phyloP scores from a whole-genome alignment of 2,888 invertebrate genomes.

The Lasioglossum leucozonium region DNA sequence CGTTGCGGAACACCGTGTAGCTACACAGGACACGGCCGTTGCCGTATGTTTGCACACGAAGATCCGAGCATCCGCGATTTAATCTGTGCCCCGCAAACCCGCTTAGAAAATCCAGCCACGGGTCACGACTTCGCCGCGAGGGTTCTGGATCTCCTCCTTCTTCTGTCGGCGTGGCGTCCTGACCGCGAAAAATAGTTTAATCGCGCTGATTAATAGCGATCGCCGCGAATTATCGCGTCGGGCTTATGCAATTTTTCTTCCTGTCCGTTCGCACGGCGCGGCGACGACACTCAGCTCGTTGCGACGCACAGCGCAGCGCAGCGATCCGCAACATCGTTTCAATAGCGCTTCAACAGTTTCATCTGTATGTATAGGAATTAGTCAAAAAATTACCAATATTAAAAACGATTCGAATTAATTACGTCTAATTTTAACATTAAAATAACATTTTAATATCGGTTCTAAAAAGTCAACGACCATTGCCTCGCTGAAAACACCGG shows the following conservation, averaged over 20 bases:
- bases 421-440: too few species aligned
- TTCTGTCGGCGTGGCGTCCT: conserved; percentile 30
- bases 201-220: conserved; percentile 75
- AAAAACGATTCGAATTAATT: too few species aligned
- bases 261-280: conserved; percentile 33
- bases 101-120: conserved; percentile 45
- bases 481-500: too few species aligned
- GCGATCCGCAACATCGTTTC: too few species aligned
- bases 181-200: conserved; percentile 65
- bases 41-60: conserved; percentile 54
- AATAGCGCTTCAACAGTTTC: too few species aligned
- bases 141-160: conserved; percentile 18
- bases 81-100: conserved; percentile 55
- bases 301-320: neutral
- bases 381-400: too few species aligned
- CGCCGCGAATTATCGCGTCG: conserved; percentile 68
- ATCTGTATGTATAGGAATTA: too few species aligned
- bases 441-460: too few species aligned
- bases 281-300: conserved; percentile 59
- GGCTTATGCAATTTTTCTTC: conserved; percentile 15
- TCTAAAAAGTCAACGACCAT: too few species aligned
- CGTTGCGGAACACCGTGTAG: conserved; percentile 58
- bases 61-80: conserved; percentile 59
- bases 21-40: conserved; percentile 39
- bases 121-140: conserved; percentile 48